phyloP scores from a whole-genome alignment of 35 echinoderm and acorn worm species.

The Eucidaris tribuloides region DNA sequence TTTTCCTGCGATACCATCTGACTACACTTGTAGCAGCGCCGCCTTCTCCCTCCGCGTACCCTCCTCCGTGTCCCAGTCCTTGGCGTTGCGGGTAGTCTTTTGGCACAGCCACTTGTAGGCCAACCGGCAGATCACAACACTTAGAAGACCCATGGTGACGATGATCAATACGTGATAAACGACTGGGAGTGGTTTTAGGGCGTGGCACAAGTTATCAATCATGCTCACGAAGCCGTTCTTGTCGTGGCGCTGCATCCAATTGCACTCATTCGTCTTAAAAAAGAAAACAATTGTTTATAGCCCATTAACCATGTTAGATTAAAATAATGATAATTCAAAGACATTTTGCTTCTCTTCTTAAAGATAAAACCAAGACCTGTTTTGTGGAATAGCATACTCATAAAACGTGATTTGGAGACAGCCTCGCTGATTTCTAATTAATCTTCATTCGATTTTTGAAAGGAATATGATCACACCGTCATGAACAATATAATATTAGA shows the following conservation, averaged over 20 bases:
- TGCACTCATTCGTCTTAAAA: neutral
- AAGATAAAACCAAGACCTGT: too few relatives aligned
- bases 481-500: too few relatives aligned
- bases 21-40: constrained; percentile 12
- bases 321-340: too few relatives aligned
- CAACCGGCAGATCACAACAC: neutral
- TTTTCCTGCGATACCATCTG: too few relatives aligned
- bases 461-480: too few relatives aligned
- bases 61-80: neutral
- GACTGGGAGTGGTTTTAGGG: neutral
- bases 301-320: too few relatives aligned
- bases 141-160: neutral
- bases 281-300: too few relatives aligned
- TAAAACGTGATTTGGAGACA: too few relatives aligned
- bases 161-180: neutral
- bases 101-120: neutral
- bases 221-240: neutral
- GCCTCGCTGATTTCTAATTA: too few relatives aligned
- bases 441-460: too few relatives aligned
- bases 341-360: too few relatives aligned
- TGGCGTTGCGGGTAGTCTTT: neutral
- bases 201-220: neutral
- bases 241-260: neutral
- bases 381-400: too few relatives aligned
- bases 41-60: constrained; percentile 1